phyloP scores from a whole-genome alignment of 2,888 invertebrate genomes.

The Marronus borbonicus region DNA sequence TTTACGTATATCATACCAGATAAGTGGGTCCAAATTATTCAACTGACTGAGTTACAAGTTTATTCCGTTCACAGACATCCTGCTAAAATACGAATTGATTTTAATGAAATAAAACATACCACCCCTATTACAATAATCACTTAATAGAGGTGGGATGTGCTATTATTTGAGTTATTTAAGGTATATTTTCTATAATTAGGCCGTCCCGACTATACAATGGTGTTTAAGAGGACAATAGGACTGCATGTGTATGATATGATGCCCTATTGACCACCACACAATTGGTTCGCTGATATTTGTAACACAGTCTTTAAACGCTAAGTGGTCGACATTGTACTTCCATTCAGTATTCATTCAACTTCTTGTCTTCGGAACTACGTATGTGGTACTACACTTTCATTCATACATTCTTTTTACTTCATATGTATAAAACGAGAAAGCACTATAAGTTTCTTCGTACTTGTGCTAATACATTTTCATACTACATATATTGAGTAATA shows the following conservation, averaged over 20 bases:
- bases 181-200: slow-evolving; percentile 64
- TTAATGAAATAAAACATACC: slow-evolving; percentile 35
- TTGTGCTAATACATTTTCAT: no score
- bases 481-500: no score
- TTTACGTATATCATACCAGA: background rate
- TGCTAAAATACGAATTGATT: slow-evolving; percentile 23
- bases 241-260: slow-evolving; percentile 62
- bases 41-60: slow-evolving; percentile 1
- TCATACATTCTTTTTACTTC: slow-evolving; percentile 3
- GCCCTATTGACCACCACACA: slow-evolving; percentile 64
- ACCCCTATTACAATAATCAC: slow-evolving; percentile 39
- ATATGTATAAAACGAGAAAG: background rate
- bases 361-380: slow-evolving; percentile 11
- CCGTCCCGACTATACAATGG: slow-evolving; percentile 61
- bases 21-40: no score
- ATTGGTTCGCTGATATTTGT: slow-evolving; percentile 66
- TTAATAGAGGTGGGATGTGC: slow-evolving; percentile 39
- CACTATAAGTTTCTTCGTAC: background rate
- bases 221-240: slow-evolving; percentile 64
- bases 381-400: slow-evolving; percentile 31
- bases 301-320: slow-evolving; percentile 64
- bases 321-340: slow-evolving; percentile 64
- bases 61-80: background rate
- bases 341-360: slow-evolving; percentile 53
- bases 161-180: slow-evolving; percentile 58